Evolutionary conservation across 2,797 vertebrate genomes (phyloP), one percentile per base, ranked within the genome.

Genomic region (Malacoraja senta): DNA sequence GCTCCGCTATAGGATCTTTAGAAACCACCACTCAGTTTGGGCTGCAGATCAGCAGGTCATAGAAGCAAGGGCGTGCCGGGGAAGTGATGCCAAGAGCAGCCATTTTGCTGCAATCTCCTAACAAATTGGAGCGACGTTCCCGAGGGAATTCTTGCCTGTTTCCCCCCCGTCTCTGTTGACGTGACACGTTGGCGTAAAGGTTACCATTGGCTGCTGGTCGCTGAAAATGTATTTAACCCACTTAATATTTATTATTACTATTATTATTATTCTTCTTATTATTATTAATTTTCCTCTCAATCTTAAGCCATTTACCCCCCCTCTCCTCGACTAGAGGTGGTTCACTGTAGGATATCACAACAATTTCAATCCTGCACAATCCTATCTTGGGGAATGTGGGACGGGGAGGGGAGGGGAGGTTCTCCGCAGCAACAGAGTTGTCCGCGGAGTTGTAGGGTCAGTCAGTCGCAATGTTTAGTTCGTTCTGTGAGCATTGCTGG

Each of bases 171-270:
- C 84, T 88, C 84, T 88, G 65, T 88, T 63, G 68, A 65, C 63
- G n/a, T 88, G 84, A 68, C 63, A 68, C 84, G 63, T 63, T 68
- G 17, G n/a, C 84, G 17, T 88, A 21, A 19, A 88, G 84, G 84
- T 88, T 88, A 88, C 84, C 84, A 88, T 88, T 88, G 84, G 84
- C 63, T 88, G 84, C 84, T 88, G 84, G 84, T 88, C 84, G 24
- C 84, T 88, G 84, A 88, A 65, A 88, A 88, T 88, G 84, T 88
- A 68, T 88, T 88, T 88, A 88, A 88, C 84, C n/a, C 65, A 68
- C 63, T 88, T 88, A 72, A 19, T 74, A 68, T 17, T 53, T 53
- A 68, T 12, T 17, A 68, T 88, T 86, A 86, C 35, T 88, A 84
- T 21, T 88, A 21, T 21, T 88, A 65, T 32, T 32, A 7, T 21